Evolutionary conservation across 2,797 vertebrate genomes (phyloP).

Genomic region (Acanthis flammea): DNA sequence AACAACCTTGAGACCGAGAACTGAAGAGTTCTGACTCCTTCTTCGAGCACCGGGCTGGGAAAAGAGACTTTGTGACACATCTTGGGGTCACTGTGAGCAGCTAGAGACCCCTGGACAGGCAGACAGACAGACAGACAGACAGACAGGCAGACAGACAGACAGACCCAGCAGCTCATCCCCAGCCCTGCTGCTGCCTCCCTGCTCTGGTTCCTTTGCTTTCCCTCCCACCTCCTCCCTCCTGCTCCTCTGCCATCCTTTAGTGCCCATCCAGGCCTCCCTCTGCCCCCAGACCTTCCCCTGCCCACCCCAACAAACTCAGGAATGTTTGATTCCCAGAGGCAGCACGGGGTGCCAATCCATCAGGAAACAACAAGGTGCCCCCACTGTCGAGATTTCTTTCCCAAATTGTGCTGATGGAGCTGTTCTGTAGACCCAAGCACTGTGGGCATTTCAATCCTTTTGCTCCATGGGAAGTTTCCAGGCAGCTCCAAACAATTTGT

Average conservation of each 20-base stretch:
- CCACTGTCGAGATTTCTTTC: not conserved
- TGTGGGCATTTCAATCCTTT: not conserved
- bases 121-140: too few species aligned
- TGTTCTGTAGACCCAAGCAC: not conserved
- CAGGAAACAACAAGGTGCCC: constrained; percentile 33
- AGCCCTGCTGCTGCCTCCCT: not conserved
- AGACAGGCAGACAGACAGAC: too few species aligned
- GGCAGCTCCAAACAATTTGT: constrained; percentile 26
- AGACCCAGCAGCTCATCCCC: not conserved
- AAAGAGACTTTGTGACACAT: too few species aligned
- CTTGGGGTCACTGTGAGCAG: too few species aligned
- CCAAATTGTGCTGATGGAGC: not conserved
- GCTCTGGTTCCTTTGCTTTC: not conserved
- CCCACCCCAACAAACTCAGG: not conserved
- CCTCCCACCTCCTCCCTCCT: not conserved
- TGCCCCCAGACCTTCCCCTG: fast-evolving
- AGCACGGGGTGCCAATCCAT: not conserved
- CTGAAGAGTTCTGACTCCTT: too few species aligned
- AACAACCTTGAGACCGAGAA: too few species aligned
- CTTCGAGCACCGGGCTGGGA: too few species aligned
- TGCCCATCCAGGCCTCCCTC: not conserved
- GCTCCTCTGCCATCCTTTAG: not conserved
- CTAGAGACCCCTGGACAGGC: too few species aligned
- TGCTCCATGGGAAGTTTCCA: constrained; percentile 30
- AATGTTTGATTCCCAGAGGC: not conserved